Percentiles rank a stretch among this genome's conserved stretches.
Evolutionary conservation across 2,797 vertebrate genomes (phyloP).

Genomic region (Varecia variegata): DNA sequence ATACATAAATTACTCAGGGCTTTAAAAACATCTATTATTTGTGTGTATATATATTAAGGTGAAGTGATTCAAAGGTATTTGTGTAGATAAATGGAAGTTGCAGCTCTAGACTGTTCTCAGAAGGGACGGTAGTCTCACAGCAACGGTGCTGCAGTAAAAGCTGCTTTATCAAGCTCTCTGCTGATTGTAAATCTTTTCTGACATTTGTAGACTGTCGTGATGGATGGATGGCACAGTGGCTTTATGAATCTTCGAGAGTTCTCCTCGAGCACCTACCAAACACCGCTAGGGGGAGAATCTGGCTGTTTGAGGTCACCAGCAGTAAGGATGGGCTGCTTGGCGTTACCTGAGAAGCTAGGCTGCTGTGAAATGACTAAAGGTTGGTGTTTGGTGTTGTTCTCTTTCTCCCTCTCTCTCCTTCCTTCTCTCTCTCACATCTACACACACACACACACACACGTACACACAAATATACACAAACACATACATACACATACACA

Average conservation of each 20-base stretch:
- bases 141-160: fast-evolving
- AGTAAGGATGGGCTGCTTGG: fast-evolving
- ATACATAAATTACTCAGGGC: neutral
- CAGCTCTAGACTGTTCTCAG: neutral
- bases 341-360: neutral
- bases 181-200: neutral
- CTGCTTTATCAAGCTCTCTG: neutral
- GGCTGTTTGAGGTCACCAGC: neutral
- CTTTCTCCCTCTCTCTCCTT: neutral
- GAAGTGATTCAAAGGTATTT: neutral
- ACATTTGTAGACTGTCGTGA: neutral
- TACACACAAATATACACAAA: neutral
- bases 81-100: neutral
- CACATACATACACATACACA: neutral
- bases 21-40: neutral
- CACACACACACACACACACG: no score
- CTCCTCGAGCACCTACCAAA: neutral
- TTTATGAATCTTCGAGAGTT: neutral
- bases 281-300: neutral
- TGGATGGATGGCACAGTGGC: neutral
- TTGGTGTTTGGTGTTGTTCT: no score
- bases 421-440: neutral
- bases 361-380: neutral
- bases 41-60: neutral
- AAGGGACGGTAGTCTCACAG: neutral